These are phyloP conservation scores for Moxostoma hubbsi DNA, from an alignment of 2,797 vertebrate genomes.

Conservation along the genomic window DNA sequence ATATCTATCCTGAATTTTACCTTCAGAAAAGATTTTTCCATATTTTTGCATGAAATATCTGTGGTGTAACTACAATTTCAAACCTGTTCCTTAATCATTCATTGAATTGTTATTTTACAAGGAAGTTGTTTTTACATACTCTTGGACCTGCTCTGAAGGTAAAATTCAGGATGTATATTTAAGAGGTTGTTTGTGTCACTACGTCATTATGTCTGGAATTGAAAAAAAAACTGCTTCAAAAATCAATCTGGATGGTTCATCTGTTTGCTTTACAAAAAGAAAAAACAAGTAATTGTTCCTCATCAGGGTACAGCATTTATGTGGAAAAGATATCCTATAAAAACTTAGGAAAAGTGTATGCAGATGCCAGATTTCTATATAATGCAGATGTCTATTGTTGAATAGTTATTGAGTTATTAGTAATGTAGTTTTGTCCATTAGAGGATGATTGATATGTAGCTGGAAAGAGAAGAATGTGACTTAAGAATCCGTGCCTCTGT, in stretches of 20 bases:
- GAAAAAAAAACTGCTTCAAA: neutral
- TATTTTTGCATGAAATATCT: neutral
- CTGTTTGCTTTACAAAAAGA: neutral
- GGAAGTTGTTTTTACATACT: neutral
- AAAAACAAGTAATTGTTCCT: neutral
- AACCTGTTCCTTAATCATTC: neutral
- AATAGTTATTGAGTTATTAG: neutral
- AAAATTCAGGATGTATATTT: neutral
- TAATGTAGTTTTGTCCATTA: neutral
- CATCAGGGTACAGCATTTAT: neutral
- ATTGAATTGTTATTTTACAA: neutral
- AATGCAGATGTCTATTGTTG: neutral
- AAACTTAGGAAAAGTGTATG: too few species aligned
- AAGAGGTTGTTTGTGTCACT: neutral
- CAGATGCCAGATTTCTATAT: too few species aligned
- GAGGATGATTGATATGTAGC: constrained; percentile 2
- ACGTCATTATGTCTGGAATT: neutral
- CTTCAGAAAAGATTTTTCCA: neutral
- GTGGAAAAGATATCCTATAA: neutral
- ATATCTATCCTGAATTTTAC: neutral
- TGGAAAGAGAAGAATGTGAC: constrained; percentile 25
- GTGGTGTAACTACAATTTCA: neutral
- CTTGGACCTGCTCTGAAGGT: neutral
- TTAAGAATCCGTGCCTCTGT: neutral
- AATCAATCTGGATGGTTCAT: neutral